Conservation (phyloP, 2,113 vertebrate species). For the Hemichromis elongatus region DNA sequence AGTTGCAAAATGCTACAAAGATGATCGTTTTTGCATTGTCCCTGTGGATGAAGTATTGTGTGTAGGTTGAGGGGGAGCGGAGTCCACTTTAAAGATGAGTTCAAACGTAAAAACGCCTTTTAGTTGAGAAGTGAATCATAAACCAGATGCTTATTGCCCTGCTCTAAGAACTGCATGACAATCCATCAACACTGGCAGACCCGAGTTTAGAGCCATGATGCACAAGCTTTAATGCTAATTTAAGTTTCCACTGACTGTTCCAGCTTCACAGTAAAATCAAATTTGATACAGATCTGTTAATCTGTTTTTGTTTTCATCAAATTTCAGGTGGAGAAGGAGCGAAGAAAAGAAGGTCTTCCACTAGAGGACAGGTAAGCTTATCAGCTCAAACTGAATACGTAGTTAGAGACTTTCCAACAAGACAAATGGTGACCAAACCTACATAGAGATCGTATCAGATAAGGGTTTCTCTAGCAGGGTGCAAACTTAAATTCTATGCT, state of each 20-base stretch:
- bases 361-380: slow-evolving; percentile 83
- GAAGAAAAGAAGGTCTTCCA: slow-evolving; percentile 79
- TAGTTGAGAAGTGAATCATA: background rate
- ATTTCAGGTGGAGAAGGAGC: slow-evolving; percentile 85
- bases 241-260: background rate
- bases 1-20: background rate
- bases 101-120: background rate
- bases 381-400: background rate
- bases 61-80: background rate
- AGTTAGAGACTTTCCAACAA: background rate
- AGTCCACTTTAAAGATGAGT: background rate
- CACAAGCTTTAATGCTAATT: slow-evolving; percentile 4
- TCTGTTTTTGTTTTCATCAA: background rate
- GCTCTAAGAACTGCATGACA: background rate
- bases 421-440: background rate
- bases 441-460: background rate
- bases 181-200: background rate
- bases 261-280: background rate
- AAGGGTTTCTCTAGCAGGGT: background rate
- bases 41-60: background rate
- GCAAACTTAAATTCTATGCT: background rate
- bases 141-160: background rate
- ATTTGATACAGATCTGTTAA: background rate
- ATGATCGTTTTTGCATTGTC: background rate
- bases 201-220: background rate